Conservation (phyloP, 2,888 invertebrate genomes). For the Noctua comes region DNA sequence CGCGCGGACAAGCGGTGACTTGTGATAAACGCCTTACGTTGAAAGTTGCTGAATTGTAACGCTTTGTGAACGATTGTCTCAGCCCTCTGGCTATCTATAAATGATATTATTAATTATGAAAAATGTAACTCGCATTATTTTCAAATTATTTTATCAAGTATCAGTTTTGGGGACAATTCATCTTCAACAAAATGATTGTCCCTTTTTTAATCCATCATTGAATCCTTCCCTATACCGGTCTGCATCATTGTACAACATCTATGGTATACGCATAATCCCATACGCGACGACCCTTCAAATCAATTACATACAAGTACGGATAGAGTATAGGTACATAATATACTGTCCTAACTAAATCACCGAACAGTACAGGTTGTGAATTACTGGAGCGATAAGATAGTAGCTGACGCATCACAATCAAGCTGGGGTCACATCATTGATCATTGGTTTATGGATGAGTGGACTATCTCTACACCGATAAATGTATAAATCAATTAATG, state of each 20-base stretch:
- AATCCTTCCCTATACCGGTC: not conserved
- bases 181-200: not conserved
- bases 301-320: not conserved
- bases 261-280: not conserved
- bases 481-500: not conserved
- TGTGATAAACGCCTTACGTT: not conserved
- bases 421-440: constrained; percentile 35
- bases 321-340: constrained; percentile 3
- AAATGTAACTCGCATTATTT: not conserved
- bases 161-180: not conserved
- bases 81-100: not conserved
- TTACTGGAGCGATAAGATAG: constrained; percentile 68
- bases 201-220: not conserved
- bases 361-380: constrained; percentile 57
- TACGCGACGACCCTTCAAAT: constrained; percentile 3
- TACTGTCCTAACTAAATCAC: constrained; percentile 37
- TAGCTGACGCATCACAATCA: constrained; percentile 56
- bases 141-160: not conserved
- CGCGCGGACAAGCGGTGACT: not conserved
- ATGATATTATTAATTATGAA: not conserved
- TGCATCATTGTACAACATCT: not conserved
- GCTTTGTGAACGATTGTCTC: not conserved
- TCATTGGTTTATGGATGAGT: constrained; percentile 37
- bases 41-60: not conserved
- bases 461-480: not conserved